Conservation (phyloP, 2,113 vertebrate species). For the Martes martes region DNA sequence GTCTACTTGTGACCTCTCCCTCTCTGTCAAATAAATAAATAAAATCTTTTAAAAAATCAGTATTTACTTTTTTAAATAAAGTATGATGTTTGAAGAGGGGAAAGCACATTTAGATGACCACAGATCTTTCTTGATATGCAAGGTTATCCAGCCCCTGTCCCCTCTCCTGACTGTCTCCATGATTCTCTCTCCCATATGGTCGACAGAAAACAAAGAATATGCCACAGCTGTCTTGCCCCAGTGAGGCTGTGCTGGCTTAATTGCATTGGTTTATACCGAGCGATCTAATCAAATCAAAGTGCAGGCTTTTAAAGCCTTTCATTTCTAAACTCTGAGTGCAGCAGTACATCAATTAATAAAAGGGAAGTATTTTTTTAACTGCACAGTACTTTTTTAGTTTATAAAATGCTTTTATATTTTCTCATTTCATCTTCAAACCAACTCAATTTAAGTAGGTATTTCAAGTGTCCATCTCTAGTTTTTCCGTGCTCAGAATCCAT, state of each 20-base stretch:
- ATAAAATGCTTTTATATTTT: constrained; percentile 52
- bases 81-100: background rate
- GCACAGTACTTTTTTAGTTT: constrained; percentile 41
- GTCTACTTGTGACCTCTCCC: too few species aligned
- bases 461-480: constrained; percentile 8
- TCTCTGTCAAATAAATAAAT: too few species aligned
- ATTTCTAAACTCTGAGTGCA: constrained; percentile 40
- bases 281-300: constrained; percentile 56
- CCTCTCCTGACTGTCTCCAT: background rate
- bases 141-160: background rate
- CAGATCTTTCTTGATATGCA: background rate
- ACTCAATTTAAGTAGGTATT: constrained; percentile 43
- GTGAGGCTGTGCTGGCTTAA: constrained; percentile 12
- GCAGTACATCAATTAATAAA: constrained; percentile 61
- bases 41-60: background rate
- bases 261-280: constrained; percentile 21
- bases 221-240: background rate
- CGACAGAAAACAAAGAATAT: background rate
- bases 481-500: background rate
- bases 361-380: constrained; percentile 18
- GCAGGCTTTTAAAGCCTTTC: constrained; percentile 62
- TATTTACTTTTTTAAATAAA: constrained; percentile 53
- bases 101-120: background rate
- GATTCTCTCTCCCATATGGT: background rate
- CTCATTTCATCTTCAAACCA: constrained; percentile 51